Evolutionary conservation across 2,113 vertebrate genomes (phyloP), one percentile per base, ranked within the genome.

Genomic region (Syngnathus scovelli): DNA sequence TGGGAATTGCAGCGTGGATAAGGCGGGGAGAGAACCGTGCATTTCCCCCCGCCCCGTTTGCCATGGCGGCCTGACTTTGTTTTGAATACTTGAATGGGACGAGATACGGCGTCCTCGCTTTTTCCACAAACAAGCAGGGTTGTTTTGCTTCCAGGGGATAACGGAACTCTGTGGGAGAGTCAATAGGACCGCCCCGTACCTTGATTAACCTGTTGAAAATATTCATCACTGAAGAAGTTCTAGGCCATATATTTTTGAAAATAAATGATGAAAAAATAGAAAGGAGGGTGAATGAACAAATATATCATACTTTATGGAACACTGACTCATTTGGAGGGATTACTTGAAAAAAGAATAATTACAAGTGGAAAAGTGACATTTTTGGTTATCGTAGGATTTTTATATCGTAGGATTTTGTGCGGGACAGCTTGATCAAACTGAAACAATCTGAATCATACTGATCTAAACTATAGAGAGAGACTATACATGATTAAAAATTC

Each of bases 1-100:
- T 81, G 77, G 80, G 84, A 88, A 86, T 89, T 87, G 84, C 70
- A 77, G 83, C 67, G 66, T 38, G 79, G 85, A 83, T 78, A 61
- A 81, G 56, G 69, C 69, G 64, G 69, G 41, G 21, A 80, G 72
- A 79, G 72, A 78, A 69, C 67, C 61, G 55, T 78, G 72, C 68
- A 21, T 82, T 83, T 55, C 70, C 64, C 27, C 62, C 61, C 68
- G 60, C 73, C 70, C 73, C 56, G 21, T 66, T 76, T 73, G 71
- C 62, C 68, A 76, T 77, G 74, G 61, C 67, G 41, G 38, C 60
- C 71, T 79, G 80, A 79, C 73, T 78, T 74, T 80, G 75, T 80
- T 87, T 82, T 72, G 64, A 71, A 72, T 66, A 77, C 77, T 73
- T 68, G 61, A 84, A 70, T 72, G 73, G 37, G 33, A 66, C 62